phyloP scores from a whole-genome alignment of 2,797 vertebrate species.

The Eulemur rubriventer region DNA sequence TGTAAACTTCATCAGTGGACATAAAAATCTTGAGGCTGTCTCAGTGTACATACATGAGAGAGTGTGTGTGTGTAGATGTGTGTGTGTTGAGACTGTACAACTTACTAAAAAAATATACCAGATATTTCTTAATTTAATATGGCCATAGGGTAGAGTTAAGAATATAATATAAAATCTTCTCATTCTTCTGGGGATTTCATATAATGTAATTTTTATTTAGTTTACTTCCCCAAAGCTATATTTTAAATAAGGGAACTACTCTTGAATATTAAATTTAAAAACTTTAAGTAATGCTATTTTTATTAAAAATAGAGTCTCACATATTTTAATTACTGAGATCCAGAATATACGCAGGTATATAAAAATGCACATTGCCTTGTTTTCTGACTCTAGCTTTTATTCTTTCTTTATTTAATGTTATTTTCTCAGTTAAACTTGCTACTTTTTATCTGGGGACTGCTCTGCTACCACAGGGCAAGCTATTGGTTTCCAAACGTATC shows the following conservation, averaged over 20 bases:
- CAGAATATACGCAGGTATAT: background rate
- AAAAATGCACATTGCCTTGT: background rate
- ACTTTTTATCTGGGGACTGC: background rate
- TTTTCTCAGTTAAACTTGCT: background rate
- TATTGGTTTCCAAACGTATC: background rate
- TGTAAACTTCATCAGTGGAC: background rate
- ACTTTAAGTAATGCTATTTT: slow-evolving; percentile 44
- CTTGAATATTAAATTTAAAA: slow-evolving; percentile 28
- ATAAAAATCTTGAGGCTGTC: background rate
- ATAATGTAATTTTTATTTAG: slow-evolving; percentile 34
- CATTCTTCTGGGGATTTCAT: slow-evolving; percentile 20
- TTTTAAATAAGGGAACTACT: slow-evolving; percentile 19
- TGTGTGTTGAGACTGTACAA: background rate
- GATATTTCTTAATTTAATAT: slow-evolving; percentile 32
- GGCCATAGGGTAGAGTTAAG: background rate
- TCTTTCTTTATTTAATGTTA: background rate
- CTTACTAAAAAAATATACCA: slow-evolving; percentile 19
- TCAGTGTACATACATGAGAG: background rate
- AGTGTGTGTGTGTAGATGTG: background rate
- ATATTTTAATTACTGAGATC: background rate
- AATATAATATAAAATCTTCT: background rate
- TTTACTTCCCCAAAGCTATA: slow-evolving; percentile 41
- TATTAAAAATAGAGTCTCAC: slow-evolving; percentile 45
- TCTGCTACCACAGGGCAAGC: background rate
- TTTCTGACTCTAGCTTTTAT: background rate